Evolutionary conservation across 2,888 invertebrate species (phyloP).

Genomic region (Hirtodrosophila histrioides): DNA sequence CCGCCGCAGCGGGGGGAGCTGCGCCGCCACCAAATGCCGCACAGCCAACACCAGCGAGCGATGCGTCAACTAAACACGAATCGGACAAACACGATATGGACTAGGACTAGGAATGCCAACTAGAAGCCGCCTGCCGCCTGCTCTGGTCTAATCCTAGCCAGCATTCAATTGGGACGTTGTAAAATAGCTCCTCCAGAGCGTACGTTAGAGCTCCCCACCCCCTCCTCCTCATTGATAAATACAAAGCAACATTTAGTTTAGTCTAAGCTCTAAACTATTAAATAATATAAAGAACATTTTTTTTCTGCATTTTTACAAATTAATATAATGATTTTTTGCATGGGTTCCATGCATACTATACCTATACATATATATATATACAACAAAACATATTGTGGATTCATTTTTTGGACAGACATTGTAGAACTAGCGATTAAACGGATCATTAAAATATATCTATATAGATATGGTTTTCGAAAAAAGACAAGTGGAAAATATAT

Average conservation of each 20-base stretch:
- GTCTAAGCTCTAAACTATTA: conserved; percentile 32
- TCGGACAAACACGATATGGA: conserved; percentile 83
- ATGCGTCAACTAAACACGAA: conserved; percentile 69
- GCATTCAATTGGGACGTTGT: conserved; percentile 17
- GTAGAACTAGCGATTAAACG: too few species aligned
- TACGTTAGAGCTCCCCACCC: too few species aligned
- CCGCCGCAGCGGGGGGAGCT: conserved; percentile 32
- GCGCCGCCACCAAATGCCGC: conserved; percentile 28
- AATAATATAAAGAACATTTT: conserved; percentile 12
- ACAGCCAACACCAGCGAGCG: conserved; percentile 48
- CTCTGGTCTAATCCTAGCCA: too few species aligned
- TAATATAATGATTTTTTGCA: conserved; percentile 23
- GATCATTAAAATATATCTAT: too few species aligned
- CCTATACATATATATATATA: too few species aligned
- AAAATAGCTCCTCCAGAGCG: conserved; percentile 16
- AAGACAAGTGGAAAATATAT: too few species aligned
- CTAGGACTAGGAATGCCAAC: conserved; percentile 70
- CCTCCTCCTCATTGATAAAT: neutral
- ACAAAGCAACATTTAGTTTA: conserved; percentile 22
- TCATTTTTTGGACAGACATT: too few species aligned
- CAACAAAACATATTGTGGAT: too few species aligned
- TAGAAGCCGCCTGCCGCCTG: too few species aligned
- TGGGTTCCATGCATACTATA: neutral
- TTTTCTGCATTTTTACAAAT: conserved; percentile 31
- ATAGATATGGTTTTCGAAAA: too few species aligned